A percentile compares a stretch with the other conserved stretches of the same genome.
Conservation (phyloP, 2,888 invertebrate genomes). For the Hydrotaea diabolus region DNA sequence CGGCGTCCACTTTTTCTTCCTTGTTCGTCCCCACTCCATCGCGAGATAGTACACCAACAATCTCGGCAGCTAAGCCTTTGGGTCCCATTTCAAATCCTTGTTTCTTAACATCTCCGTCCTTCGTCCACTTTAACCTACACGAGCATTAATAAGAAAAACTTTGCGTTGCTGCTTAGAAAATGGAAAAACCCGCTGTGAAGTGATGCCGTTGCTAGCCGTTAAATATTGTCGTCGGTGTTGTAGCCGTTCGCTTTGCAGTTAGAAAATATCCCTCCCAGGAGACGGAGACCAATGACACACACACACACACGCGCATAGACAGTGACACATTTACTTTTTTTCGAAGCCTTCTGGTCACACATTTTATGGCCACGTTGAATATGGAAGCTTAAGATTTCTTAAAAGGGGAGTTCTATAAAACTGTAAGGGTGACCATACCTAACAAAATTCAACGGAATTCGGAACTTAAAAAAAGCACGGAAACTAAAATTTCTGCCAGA, state of each 20-base stretch:
- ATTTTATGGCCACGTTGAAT: constrained; percentile 1
- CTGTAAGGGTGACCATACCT: background rate
- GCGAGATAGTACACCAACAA: too few relatives aligned
- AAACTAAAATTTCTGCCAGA: too few relatives aligned
- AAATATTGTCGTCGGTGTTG: constrained; percentile 17
- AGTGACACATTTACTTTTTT: background rate
- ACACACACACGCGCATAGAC: background rate
- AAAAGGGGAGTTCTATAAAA: background rate
- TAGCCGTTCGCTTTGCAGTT: background rate
- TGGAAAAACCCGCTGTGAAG: constrained; percentile 5
- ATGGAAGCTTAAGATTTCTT: constrained; percentile 9
- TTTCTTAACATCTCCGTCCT: constrained; percentile 32
- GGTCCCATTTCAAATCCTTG: constrained; percentile 50
- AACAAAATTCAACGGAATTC: too few relatives aligned
- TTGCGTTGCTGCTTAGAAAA: constrained; percentile 38
- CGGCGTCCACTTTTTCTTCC: constrained; percentile 19
- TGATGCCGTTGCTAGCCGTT: background rate
- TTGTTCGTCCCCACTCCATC: constrained; percentile 27
- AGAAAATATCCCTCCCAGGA: constrained; percentile 19
- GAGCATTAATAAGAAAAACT: constrained; percentile 53
- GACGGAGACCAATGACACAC: background rate
- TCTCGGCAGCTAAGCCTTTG: constrained; percentile 20
- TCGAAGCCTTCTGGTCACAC: background rate
- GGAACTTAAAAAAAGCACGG: too few relatives aligned
- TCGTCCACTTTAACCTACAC: constrained; percentile 33